Conservation (phyloP, 2,888 invertebrate species). For the Noctuana brunneofusca region DNA sequence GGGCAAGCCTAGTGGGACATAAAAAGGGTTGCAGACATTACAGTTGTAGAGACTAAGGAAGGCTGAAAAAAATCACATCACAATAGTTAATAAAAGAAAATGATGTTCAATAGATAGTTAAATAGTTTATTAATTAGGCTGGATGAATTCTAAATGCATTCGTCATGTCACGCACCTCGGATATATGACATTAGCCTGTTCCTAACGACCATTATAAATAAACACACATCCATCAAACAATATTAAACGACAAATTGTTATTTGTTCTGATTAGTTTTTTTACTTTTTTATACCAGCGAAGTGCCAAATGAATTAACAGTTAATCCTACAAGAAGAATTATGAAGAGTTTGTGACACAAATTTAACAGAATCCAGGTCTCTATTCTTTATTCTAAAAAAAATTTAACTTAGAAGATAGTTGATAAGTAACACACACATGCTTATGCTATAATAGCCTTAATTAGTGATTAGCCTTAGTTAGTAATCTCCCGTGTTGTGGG, state of each 20-base stretch:
- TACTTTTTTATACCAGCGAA: slow-evolving; percentile 14
- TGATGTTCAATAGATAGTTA: background rate
- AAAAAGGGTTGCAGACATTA: no score
- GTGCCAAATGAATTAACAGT: slow-evolving; percentile 14
- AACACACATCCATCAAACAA: slow-evolving; percentile 30
- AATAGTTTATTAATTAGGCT: slow-evolving; percentile 30
- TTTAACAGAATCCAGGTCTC: background rate
- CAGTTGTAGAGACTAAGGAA: no score
- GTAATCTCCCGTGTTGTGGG: no score
- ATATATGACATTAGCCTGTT: slow-evolving; percentile 34
- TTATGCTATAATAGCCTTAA: no score
- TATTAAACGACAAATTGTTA: slow-evolving; percentile 32
- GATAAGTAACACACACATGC: no score
- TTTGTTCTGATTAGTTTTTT: slow-evolving; percentile 30
- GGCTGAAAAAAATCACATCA: background rate
- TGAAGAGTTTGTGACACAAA: background rate
- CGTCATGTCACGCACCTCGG: slow-evolving; percentile 28
- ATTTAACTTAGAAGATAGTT: no score
- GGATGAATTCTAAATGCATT: slow-evolving; percentile 30
- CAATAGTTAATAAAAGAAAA: background rate
- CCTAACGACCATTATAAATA: slow-evolving; percentile 34
- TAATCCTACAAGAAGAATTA: background rate
- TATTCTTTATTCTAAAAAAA: no score
- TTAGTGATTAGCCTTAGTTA: no score
- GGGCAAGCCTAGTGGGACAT: no score